phyloP scores from a whole-genome alignment of 2,113 vertebrate genomes.

The Plecotus auritus region DNA sequence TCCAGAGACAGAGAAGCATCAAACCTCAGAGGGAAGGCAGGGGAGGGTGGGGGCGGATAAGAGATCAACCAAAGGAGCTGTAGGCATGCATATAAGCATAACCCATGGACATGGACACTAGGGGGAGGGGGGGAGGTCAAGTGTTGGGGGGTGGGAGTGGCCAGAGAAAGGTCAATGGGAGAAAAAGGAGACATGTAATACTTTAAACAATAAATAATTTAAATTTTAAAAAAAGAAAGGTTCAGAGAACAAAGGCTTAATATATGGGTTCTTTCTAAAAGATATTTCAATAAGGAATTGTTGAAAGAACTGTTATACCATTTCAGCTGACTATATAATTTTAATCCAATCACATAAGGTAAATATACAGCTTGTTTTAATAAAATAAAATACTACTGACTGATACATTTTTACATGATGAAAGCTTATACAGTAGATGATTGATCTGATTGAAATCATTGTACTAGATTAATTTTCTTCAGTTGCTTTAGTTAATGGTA shows the following conservation, averaged over 20 bases:
- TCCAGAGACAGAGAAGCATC: too few species aligned
- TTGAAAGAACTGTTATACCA: not conserved
- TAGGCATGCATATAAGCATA: too few species aligned
- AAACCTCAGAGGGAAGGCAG: too few species aligned
- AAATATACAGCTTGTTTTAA: not conserved
- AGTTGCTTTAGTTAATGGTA: not conserved
- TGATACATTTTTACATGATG: conserved; percentile 6
- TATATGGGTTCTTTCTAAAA: not conserved
- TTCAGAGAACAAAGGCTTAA: not conserved
- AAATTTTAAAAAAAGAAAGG: not conserved
- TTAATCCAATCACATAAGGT: not conserved
- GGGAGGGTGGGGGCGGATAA: too few species aligned
- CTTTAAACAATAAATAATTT: too few species aligned
- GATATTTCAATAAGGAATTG: not conserved
- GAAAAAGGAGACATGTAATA: too few species aligned
- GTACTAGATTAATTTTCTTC: not conserved
- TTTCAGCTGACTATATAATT: conserved; percentile 24
- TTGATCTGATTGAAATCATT: not conserved
- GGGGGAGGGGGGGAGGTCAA: too few species aligned
- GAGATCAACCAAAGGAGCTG: too few species aligned
- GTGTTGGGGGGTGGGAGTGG: too few species aligned
- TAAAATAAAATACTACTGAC: not conserved
- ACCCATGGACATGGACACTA: too few species aligned
- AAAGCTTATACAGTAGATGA: not conserved
- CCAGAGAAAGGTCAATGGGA: too few species aligned